Base-by-base conservation (phyloP, 2,797 vertebrate genomes). In the Xiphophorus birchmanni region DNA sequence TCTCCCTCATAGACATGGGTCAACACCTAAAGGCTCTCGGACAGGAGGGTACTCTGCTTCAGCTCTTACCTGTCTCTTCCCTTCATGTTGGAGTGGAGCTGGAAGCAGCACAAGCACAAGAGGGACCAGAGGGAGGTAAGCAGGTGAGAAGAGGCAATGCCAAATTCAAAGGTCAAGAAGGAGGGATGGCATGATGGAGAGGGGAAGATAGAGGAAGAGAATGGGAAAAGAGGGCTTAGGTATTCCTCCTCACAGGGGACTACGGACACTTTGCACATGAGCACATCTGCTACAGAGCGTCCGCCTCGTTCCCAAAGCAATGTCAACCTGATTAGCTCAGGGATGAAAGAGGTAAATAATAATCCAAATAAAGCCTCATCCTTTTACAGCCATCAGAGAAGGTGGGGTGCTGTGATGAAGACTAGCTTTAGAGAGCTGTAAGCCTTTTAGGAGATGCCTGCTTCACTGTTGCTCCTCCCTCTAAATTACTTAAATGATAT, bases 11-110 rank as follows among this genome's bases (percentile, higher is more conserved):
- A 84, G 86, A 86, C 87, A 86, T 80, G 82, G 88, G 89, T 96
- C 96, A 96, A 95, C 95, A 95, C 93, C 96, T 93, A 97, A 97
- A 97, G 91, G 96, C 96, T 97, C 97, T 97, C 94, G 95, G 96
- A 86, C 94, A 96, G 95, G 95, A 97, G 97, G 97, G 97, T 96
- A 96, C 96, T 96, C 96, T 84, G 4, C 95, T 90, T 83, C 87
- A 44, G 88, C 93, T 93, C 95, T 97, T 96, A 97, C 97, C 97
- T 97, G 96, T 95, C 95, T 92, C 87, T 87, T 87, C 78, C 85
- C 90, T 85, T 86, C 88, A 88, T 90, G 87, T 88, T 93, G 91
- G 88, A 93, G 93, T 92, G 92, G 90, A 89, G 89, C 87, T 91
- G 82, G 90, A 87, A 86, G 88, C 86, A 77, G 88, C 84, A 80